These are phyloP conservation scores for Tholera decimalis DNA, from an alignment of 2,888 invertebrate genomes.

Conservation along the genomic window DNA sequence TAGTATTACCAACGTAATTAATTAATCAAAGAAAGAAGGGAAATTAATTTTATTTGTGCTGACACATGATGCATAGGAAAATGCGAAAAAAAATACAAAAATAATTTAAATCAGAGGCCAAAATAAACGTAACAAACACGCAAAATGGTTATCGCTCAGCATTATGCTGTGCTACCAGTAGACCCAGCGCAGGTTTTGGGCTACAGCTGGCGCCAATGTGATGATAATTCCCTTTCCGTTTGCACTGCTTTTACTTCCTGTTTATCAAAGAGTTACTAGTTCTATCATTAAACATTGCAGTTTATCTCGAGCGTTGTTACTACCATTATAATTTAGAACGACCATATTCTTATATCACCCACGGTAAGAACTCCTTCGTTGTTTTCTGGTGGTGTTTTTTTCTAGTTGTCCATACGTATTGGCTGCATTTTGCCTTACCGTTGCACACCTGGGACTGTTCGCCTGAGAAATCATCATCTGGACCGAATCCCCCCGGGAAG, in stretches of 20 bases:
- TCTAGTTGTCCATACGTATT: slow-evolving; percentile 31
- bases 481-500: slow-evolving; percentile 20
- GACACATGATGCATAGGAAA: too few relatives aligned
- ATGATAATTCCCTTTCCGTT: neutral
- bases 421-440: slow-evolving; percentile 32
- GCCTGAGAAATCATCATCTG: neutral
- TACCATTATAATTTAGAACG: neutral
- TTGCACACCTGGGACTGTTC: slow-evolving; percentile 11
- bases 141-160: too few relatives aligned
- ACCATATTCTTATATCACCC: slow-evolving; percentile 14
- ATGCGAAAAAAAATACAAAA: too few relatives aligned
- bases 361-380: neutral
- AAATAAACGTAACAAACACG: too few relatives aligned
- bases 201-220: too few relatives aligned
- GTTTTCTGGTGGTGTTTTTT: neutral
- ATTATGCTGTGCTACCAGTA: too few relatives aligned
- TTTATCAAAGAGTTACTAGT: neutral
- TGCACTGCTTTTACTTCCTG: neutral
- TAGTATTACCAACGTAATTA: too few relatives aligned
- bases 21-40: too few relatives aligned
- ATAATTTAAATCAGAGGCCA: too few relatives aligned
- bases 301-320: neutral
- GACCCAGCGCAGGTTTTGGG: too few relatives aligned
- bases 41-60: too few relatives aligned
- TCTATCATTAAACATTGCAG: neutral